These are phyloP conservation scores for Acromyrmex heyeri DNA, from an alignment of 1,140 invertebrate genomes.

Conservation along the genomic window DNA sequence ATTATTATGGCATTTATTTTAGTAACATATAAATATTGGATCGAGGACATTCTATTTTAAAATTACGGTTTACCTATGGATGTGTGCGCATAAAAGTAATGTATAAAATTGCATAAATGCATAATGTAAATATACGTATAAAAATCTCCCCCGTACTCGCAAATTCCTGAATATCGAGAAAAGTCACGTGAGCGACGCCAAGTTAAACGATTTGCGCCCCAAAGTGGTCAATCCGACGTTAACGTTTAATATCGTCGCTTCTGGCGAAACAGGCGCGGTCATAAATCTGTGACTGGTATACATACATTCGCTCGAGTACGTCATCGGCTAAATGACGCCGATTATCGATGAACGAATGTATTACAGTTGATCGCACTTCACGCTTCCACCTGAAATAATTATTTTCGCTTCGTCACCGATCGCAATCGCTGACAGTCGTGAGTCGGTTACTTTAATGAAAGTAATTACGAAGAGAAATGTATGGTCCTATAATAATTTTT, in stretches of 20 bases:
- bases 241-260: neutral
- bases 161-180: neutral
- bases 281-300: neutral
- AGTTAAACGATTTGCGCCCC: neutral
- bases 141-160: neutral
- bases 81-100: neutral
- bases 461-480: constrained; percentile 29
- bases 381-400: constrained; percentile 39
- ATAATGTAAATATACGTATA: neutral
- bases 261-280: neutral
- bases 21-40: constrained; percentile 17
- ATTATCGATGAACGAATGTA: constrained; percentile 55
- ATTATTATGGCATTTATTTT: constrained; percentile 34
- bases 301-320: neutral
- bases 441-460: constrained; percentile 39
- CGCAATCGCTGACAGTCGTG: constrained; percentile 23
- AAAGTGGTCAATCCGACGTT: neutral
- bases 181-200: neutral
- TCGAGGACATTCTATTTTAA: constrained; percentile 3
- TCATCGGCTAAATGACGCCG: constrained; percentile 17
- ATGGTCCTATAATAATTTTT: constrained; percentile 22
- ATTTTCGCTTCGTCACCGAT: constrained; percentile 46
- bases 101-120: constrained; percentile 28
- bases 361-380: constrained; percentile 54
- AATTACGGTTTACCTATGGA: neutral